Evolutionary conservation across 2,888 invertebrate species (phyloP).

Genomic region (Pollenia labialis): DNA sequence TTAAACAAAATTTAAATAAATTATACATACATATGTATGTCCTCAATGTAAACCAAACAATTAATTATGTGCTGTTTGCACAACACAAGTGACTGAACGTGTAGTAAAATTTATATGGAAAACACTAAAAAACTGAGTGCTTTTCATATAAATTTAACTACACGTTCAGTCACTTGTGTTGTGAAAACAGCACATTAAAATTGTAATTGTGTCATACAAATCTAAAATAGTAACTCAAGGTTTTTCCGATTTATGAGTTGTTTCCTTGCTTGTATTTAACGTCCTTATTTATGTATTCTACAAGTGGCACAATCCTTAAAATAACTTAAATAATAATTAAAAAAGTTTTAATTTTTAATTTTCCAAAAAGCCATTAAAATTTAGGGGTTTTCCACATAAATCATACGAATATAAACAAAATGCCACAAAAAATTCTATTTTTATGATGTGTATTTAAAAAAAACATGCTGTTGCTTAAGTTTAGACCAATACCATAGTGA

Average conservation of each 20-base stretch:
- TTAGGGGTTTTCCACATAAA: slow-evolving; percentile 6
- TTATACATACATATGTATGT: not conserved
- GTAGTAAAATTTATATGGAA: too few relatives aligned
- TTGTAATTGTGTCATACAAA: slow-evolving; percentile 14
- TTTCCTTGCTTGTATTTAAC: not conserved
- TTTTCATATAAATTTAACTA: too few relatives aligned
- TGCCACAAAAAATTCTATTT: slow-evolving; percentile 9
- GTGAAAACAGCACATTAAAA: too few relatives aligned
- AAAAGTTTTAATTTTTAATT: not conserved
- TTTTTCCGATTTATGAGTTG: not conserved
- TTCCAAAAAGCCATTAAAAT: not conserved
- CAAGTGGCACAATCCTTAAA: slow-evolving; percentile 17
- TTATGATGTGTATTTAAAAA: slow-evolving; percentile 10
- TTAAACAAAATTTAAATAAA: too few relatives aligned
- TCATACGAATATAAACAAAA: not conserved
- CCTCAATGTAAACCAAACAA: not conserved
- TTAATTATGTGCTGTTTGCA: too few relatives aligned
- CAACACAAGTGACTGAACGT: too few relatives aligned
- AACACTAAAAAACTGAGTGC: too few relatives aligned
- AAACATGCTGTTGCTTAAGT: too few relatives aligned
- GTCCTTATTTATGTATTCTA: not conserved
- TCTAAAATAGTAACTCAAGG: not conserved
- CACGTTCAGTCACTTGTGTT: too few relatives aligned
- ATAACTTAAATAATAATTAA: not conserved
- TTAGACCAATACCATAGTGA: slow-evolving; percentile 9